A percentile compares a stretch with the other conserved stretches of the same genome.
Evolutionary conservation across 2,113 vertebrate genomes (phyloP).

Genomic region (Tylochromis polylepis): DNA sequence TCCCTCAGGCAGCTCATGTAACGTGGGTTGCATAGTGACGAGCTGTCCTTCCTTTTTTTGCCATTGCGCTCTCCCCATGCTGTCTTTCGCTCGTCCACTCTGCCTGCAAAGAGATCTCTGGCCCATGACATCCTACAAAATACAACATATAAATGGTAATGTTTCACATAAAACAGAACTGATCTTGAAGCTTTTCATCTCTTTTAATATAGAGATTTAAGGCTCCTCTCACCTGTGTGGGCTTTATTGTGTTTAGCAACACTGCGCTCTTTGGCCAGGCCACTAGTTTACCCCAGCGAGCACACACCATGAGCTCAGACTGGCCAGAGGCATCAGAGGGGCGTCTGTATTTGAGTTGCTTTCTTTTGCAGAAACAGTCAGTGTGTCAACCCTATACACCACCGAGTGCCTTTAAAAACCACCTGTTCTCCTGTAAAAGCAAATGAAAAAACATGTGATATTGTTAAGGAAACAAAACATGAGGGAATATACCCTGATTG

Average conservation of each 20-base stretch:
- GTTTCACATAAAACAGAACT: background rate
- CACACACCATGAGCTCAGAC: constrained; percentile 60
- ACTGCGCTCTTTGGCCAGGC: constrained; percentile 55
- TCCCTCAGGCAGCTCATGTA: constrained; percentile 96
- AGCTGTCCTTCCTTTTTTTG: constrained; percentile 80
- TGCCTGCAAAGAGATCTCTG: constrained; percentile 86
- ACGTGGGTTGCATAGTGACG: constrained; percentile 81
- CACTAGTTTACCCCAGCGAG: constrained; percentile 66
- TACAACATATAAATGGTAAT: background rate
- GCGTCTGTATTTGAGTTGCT: constrained; percentile 26
- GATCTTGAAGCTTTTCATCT: background rate
- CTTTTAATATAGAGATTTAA: background rate
- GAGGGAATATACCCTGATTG: background rate
- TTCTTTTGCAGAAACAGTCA: constrained; percentile 30
- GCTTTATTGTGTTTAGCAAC: constrained; percentile 55
- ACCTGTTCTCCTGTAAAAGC: constrained; percentile 34
- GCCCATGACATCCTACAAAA: constrained; percentile 90
- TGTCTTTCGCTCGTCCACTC: constrained; percentile 89
- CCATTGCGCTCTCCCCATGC: constrained; percentile 95
- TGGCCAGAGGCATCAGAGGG: constrained; percentile 52
- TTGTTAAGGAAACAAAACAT: background rate
- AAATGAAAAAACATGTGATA: background rate
- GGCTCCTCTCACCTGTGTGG: constrained; percentile 67
- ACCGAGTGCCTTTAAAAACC: background rate
- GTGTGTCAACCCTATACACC: constrained; percentile 6